Evolutionary conservation across 2,888 invertebrate genomes (phyloP), one percentile per base, ranked within the genome.

Genomic region (Rhamphomyia laevipes): DNA sequence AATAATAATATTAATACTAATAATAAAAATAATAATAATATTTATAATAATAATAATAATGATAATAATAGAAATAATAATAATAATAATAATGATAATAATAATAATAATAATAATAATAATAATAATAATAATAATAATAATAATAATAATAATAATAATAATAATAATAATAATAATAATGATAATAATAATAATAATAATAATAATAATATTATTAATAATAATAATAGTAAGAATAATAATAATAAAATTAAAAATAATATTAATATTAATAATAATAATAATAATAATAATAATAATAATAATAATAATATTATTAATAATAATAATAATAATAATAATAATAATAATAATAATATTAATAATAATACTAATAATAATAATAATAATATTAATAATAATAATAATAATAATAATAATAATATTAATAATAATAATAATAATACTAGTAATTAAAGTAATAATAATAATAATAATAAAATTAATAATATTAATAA

Each of bases 171-270:
- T 17, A 54, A 51, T 48, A 46, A 49, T 48, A 53, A 46, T 16
- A 38, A 38, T 16, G 12, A n/a, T n/a, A 9, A 38, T 38, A n/a
- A 38, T 9, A 38, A n/a, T n/a, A 15, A 15, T 9, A 16, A 38
- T n/a, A 7, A 11, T 16, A 60, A 60, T 18, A 31, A 54, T 7
- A 57, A 56, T 49, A 10, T 48, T 35, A 43, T 43, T 38, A 41
- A 46, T 5, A 58, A 49, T 48, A 55, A 56, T 27, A 56, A 46
- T 40, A 61, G 55, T 56, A 57, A 48, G 55, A 51, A 51, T 59
- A 57, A 57, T 52, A 63, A 62, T 56, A 52, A 53, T 45, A 50
- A 49, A 46, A 47, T 43, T 41, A 50, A 48, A 40, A 53, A 43
- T 40, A 52, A 56, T 40, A 44, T 49, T 48, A 53, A 56, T 48